Conservation (phyloP, 2,888 invertebrate species). For the Erebia epiphron region DNA sequence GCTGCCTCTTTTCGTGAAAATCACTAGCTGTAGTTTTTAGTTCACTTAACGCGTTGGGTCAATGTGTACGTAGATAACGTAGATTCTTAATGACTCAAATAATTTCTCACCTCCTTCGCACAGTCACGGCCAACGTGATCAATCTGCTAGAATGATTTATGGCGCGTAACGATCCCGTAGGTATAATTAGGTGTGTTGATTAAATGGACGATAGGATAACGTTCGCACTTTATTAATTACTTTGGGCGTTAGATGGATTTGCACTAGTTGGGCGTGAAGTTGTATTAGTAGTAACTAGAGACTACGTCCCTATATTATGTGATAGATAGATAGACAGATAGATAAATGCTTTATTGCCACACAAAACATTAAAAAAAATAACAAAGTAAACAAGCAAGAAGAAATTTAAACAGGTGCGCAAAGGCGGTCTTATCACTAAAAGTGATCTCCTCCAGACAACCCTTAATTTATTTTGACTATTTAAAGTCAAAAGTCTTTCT, state of each 20-base stretch:
- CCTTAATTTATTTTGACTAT: too few relatives aligned
- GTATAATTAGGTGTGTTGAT: constrained; percentile 13
- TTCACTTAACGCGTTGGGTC: background rate
- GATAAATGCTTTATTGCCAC: too few relatives aligned
- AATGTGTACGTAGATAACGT: background rate
- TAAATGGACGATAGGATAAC: constrained; percentile 2
- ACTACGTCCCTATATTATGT: too few relatives aligned
- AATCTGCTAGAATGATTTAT: constrained; percentile 17
- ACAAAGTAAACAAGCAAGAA: too few relatives aligned
- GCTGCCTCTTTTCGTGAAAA: too few relatives aligned
- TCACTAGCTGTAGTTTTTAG: too few relatives aligned
- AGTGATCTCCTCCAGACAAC: too few relatives aligned
- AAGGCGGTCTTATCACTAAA: too few relatives aligned
- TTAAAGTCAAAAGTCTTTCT: too few relatives aligned
- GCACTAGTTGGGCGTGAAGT: background rate
- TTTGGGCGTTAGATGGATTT: background rate
- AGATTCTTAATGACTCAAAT: constrained; percentile 5
- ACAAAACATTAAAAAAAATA: too few relatives aligned
- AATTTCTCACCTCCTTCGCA: constrained; percentile 14
- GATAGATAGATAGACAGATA: too few relatives aligned
- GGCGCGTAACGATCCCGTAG: background rate
- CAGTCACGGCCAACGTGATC: constrained; percentile 12
- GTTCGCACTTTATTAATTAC: constrained; percentile 5
- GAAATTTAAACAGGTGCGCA: too few relatives aligned
- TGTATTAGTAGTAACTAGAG: background rate